Evolutionary conservation across 2,888 invertebrate species (phyloP).

Genomic region (Drosophila koepferae): DNA sequence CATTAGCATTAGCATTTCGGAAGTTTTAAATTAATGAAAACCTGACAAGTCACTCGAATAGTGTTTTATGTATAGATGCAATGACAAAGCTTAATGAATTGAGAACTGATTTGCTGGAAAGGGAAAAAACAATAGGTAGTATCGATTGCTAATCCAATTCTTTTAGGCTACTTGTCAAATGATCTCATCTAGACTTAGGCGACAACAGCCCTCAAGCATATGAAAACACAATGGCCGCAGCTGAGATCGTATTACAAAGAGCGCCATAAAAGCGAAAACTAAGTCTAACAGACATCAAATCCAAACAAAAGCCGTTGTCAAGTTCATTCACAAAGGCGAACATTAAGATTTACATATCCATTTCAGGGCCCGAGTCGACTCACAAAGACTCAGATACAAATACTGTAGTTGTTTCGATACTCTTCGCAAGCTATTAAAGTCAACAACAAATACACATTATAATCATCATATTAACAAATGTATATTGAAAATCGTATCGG

Average conservation of each 20-base stretch:
- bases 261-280: conserved; percentile 22
- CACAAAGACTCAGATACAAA: conserved; percentile 2
- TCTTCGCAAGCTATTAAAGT: conserved; percentile 7
- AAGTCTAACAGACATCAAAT: conserved; percentile 24
- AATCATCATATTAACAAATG: conserved; percentile 11
- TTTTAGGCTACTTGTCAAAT: conserved; percentile 3
- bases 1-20: conserved; percentile 27
- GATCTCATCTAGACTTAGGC: conserved; percentile 22
- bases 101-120: conserved; percentile 28
- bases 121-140: background rate
- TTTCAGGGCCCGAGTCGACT: conserved; percentile 17
- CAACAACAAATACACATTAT: background rate
- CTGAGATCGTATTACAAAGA: conserved; percentile 38
- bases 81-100: conserved; percentile 25
- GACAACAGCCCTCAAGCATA: conserved; percentile 1
- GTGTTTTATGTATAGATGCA: conserved; percentile 19
- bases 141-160: background rate
- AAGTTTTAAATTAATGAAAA: conserved; percentile 45
- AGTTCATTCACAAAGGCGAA: conserved; percentile 15
- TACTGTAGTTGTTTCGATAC: conserved; percentile 10
- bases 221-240: conserved; percentile 20
- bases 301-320: conserved; percentile 31
- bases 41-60: conserved; percentile 47
- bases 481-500: conserved; percentile 2
- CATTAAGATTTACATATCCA: conserved; percentile 36